These are phyloP conservation scores for Mellilla xanthometata DNA, from an alignment of 2,888 invertebrate genomes.

Conservation along the genomic window DNA sequence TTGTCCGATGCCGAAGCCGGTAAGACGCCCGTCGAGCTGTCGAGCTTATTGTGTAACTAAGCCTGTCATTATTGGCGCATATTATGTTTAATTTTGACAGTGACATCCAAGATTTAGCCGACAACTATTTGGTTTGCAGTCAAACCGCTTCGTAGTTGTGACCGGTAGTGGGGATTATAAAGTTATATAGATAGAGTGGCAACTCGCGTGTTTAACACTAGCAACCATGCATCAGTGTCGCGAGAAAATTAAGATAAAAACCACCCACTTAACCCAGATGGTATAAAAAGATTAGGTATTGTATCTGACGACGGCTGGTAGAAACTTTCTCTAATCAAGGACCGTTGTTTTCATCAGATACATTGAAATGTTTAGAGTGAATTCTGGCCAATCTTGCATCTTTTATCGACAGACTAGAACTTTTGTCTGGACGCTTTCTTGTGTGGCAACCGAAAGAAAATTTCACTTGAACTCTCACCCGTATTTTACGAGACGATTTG, in stretches of 20 bases:
- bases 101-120: too few relatives aligned
- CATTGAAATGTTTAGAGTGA: conserved; percentile 20
- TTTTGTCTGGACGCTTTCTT: not conserved
- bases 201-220: conserved; percentile 11
- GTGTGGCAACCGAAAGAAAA: conserved; percentile 27
- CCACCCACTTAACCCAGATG: conserved; percentile 31
- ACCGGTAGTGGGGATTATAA: not conserved
- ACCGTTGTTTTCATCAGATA: conserved; percentile 31
- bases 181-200: not conserved
- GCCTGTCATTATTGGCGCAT: too few relatives aligned
- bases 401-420: not conserved
- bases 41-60: not conserved
- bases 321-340: conserved; percentile 32
- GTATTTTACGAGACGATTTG: conserved; percentile 29
- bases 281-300: conserved; percentile 28
- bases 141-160: too few relatives aligned
- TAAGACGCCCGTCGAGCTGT: not conserved
- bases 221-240: conserved; percentile 25
- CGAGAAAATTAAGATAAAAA: conserved; percentile 27
- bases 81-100: too few relatives aligned
- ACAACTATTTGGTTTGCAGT: too few relatives aligned
- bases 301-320: conserved; percentile 11
- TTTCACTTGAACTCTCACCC: conserved; percentile 38
- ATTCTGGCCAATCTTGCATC: conserved; percentile 19
- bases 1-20: conserved; percentile 15